Conservation (phyloP, 1,140 invertebrate genomes). For the Latrodectus geometricus region DNA sequence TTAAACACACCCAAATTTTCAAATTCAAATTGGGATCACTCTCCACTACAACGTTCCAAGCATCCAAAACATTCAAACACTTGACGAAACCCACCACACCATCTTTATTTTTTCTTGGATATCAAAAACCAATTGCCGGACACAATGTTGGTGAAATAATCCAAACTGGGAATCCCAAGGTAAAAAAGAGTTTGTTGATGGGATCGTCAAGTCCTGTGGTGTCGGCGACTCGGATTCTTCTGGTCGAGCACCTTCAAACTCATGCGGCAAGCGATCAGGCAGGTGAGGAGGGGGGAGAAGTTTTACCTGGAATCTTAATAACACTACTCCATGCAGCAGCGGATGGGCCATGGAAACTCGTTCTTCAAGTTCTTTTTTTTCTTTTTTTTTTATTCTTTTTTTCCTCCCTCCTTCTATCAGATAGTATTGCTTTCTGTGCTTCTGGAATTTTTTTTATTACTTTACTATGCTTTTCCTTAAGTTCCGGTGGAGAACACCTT, state of each 20-base stretch:
- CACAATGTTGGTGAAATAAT: no score
- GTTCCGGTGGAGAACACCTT: conserved; percentile 29
- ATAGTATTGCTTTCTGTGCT: conserved; percentile 6
- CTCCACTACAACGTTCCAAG: not conserved
- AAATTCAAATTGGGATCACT: not conserved
- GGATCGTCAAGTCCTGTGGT: not conserved
- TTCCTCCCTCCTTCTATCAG: not conserved
- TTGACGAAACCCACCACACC: not conserved
- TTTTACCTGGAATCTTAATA: conserved; percentile 45
- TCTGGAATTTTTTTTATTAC: not conserved
- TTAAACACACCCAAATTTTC: not conserved
- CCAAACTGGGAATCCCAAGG: no score
- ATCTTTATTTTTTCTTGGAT: not conserved
- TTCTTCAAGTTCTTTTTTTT: conserved; percentile 32
- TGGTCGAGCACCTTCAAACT: not conserved
- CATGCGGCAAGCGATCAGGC: not conserved
- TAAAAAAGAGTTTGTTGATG: not conserved
- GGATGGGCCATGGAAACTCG: conserved; percentile 12
- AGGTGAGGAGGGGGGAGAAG: not conserved
- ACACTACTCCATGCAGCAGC: not conserved
- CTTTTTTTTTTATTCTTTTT: not conserved
- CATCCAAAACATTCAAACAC: not conserved
- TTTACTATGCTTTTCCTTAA: not conserved
- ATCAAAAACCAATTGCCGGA: no score
- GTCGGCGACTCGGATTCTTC: conserved; percentile 8